Evolutionary conservation across 2,888 invertebrate genomes (phyloP), one percentile per base, ranked within the genome.

Genomic region (Desoria tigrina): DNA sequence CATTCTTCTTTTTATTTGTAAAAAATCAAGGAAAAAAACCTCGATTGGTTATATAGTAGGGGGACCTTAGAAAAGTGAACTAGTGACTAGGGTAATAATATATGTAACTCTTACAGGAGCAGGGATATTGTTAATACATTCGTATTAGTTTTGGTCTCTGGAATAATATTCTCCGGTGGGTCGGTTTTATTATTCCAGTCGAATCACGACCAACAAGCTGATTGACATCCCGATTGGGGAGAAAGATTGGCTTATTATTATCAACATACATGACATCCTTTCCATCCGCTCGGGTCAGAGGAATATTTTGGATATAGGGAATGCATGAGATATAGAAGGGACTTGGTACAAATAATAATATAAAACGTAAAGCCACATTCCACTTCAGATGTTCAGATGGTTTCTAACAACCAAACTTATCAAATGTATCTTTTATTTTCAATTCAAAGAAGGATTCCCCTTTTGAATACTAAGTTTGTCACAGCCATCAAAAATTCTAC

Each of bases 211-310:
- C 61, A 70, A 59, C 63, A 54, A 53, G 54, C 67, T 67, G 70
- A 70, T 70, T 70, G 70, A 67, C 66, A 61, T 66, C 60, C 67
- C 39, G 70, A 70, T 70, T 70, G 65, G 65, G 66, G 66, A 61
- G 65, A 70, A 66, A 67, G 70, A 70, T 70, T 65, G 66, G 57
- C 63, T 65, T 65, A 63, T 61, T 63, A 57, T 57, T 61, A 56
- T 61, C 50, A 58, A 50, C 62, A 54, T 45, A 59, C 61, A 66
- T 28, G 27, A 54, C 53, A 39, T 59, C 51, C 45, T 45, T 39
- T 45, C 21, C 45, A 45, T 45, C 45, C n/a, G 32, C 32, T 45
- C 16, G 45, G n/a, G 6, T 18, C n/a, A 45, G 45, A 18, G 6
- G 9, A 45, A 16, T 45, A 45, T 16, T 39, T 39, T 39, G 39